phyloP scores from a whole-genome alignment of 2,797 vertebrate genomes.

The Oreochromis grahami region DNA sequence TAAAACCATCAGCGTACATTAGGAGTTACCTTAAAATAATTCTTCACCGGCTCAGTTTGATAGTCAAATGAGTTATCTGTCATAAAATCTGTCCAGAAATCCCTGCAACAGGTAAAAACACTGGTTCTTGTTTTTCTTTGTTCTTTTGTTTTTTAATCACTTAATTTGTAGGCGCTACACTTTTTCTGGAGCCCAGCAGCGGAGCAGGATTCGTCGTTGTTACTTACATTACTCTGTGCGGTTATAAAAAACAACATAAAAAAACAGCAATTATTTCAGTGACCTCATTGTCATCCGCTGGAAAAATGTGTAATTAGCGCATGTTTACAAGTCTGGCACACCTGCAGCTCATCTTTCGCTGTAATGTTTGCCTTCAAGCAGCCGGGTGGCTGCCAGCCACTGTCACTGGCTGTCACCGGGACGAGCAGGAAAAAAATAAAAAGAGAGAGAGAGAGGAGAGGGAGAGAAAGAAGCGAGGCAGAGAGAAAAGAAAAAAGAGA shows the following conservation, averaged over 20 bases:
- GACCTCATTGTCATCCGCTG: slow-evolving; percentile 95
- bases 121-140: not conserved
- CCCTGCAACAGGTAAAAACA: not conserved
- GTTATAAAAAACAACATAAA: not conserved
- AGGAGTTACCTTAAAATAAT: too few relatives aligned
- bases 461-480: not conserved
- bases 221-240: slow-evolving; percentile 58
- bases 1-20: not conserved
- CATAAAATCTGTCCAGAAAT: not conserved
- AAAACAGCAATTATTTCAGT: slow-evolving; percentile 95
- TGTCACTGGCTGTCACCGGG: slow-evolving; percentile 87
- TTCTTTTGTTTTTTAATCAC: not conserved
- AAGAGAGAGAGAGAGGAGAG: slow-evolving; percentile 11
- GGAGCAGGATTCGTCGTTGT: slow-evolving; percentile 60
- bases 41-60: not conserved
- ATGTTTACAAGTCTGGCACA: slow-evolving; percentile 90
- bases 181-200: slow-evolving; percentile 3
- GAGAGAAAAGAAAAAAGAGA: slow-evolving; percentile 2
- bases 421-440: slow-evolving; percentile 5
- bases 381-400: slow-evolving; percentile 86
- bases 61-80: not conserved
- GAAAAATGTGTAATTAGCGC: slow-evolving; percentile 97
- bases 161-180: not conserved
- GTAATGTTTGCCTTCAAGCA: slow-evolving; percentile 94
- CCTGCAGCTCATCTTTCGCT: slow-evolving; percentile 94